These are phyloP conservation scores for Lamellibrachia satsuma DNA, from an alignment of 2,888 invertebrate species.

Conservation along the genomic window DNA sequence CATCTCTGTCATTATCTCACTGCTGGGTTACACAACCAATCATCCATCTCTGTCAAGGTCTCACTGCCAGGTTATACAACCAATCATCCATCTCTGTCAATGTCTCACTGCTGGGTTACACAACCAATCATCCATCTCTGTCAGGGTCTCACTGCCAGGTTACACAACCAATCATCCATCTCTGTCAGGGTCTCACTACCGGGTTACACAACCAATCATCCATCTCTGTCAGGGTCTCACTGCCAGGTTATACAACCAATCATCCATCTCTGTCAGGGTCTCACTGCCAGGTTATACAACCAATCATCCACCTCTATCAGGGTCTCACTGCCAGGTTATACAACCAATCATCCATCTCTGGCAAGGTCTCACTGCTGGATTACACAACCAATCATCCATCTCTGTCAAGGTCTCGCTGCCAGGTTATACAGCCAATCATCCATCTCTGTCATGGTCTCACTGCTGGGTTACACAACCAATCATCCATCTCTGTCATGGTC, in stretches of 20 bases:
- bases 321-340: not conserved
- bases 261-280: not conserved
- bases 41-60: not conserved
- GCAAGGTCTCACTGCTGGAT: not conserved
- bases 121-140: not conserved
- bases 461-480: not conserved
- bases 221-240: not conserved
- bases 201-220: not conserved
- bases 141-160: not conserved
- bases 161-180: not conserved
- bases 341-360: not conserved
- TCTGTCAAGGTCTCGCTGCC: not conserved
- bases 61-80: not conserved
- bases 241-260: not conserved
- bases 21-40: not conserved
- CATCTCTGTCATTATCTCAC: not conserved
- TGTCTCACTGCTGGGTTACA: not conserved
- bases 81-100: not conserved
- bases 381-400: not conserved
- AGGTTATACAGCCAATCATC: not conserved
- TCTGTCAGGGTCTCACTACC: not conserved
- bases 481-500: not conserved
- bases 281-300: not conserved
- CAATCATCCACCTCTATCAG: not conserved
- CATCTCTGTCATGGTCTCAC: not conserved